Evolutionary conservation across 2,888 invertebrate genomes (phyloP).

Genomic region (Drosophila prolongata): DNA sequence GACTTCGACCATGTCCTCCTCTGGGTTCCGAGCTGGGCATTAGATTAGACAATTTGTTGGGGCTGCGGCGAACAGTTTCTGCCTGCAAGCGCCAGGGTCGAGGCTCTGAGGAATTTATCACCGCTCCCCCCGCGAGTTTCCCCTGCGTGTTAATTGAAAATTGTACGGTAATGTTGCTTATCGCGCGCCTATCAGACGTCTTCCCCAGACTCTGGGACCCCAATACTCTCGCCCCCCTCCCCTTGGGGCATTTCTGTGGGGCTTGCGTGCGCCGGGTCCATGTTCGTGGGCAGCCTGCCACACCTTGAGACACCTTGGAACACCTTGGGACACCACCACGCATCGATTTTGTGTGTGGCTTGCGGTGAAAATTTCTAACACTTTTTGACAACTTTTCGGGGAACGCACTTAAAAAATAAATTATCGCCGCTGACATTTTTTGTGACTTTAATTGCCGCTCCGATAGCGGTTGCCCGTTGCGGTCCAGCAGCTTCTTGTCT

Average conservation of each 20-base stretch:
- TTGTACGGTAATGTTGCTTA: conserved; percentile 83
- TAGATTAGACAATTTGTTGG: conserved; percentile 79
- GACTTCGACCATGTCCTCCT: conserved; percentile 4
- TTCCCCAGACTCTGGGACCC: conserved; percentile 11
- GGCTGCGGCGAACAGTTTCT: conserved; percentile 49
- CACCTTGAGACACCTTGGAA: conserved; percentile 63
- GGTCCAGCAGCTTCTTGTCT: conserved; percentile 69
- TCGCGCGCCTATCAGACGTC: conserved; percentile 71
- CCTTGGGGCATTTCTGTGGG: conserved; percentile 11
- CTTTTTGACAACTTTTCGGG: conserved; percentile 80
- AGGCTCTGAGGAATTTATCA: conserved; percentile 54
- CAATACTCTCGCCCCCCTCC: not conserved
- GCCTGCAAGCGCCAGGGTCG: conserved; percentile 69
- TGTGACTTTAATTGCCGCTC: conserved; percentile 75
- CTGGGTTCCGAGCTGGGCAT: conserved; percentile 30
- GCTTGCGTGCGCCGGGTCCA: conserved; percentile 56
- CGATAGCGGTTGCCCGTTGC: conserved; percentile 44
- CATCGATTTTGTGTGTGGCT: conserved; percentile 61
- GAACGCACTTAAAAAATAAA: conserved; percentile 80
- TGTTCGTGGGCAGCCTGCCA: conserved; percentile 46
- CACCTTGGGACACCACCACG: conserved; percentile 60
- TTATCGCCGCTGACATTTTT: conserved; percentile 78
- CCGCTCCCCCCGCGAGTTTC: conserved; percentile 38
- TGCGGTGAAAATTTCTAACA: conserved; percentile 76
- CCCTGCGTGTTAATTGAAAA: conserved; percentile 83